These are phyloP conservation scores for Chloromyia formosa DNA, from an alignment of 2,888 invertebrate genomes.

Conservation along the genomic window DNA sequence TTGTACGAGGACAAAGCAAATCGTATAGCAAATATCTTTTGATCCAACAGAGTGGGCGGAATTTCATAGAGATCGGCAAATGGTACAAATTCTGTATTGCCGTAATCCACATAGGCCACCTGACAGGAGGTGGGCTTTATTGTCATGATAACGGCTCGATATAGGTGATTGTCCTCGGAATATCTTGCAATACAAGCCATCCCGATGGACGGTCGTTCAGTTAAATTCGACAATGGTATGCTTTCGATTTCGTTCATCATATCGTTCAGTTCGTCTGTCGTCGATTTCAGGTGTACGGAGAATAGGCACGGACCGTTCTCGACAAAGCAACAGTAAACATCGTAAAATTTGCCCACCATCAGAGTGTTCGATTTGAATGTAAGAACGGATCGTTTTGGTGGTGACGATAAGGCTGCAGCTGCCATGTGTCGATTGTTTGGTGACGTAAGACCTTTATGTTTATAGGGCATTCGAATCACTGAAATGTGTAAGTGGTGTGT, in stretches of 20 bases:
- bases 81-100: constrained; percentile 77
- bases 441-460: constrained; percentile 47
- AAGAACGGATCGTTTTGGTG: constrained; percentile 55
- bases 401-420: constrained; percentile 57
- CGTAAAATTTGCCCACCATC: constrained; percentile 69
- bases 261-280: constrained; percentile 69
- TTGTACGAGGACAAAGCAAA: constrained; percentile 78
- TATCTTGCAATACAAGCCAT: constrained; percentile 80
- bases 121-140: constrained; percentile 77
- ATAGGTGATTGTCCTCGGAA: constrained; percentile 73
- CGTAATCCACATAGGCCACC: constrained; percentile 83
- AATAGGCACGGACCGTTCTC: constrained; percentile 83
- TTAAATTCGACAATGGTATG: constrained; percentile 70
- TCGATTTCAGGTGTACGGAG: constrained; percentile 75
- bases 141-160: constrained; percentile 80
- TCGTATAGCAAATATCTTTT: constrained; percentile 79
- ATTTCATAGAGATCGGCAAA: constrained; percentile 78
- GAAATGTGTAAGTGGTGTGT: no score
- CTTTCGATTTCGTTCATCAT: constrained; percentile 78
- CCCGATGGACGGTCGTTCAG: constrained; percentile 76
- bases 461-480: constrained; percentile 54
- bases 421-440: constrained; percentile 26
- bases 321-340: constrained; percentile 78
- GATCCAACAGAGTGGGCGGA: constrained; percentile 75
- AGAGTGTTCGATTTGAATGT: constrained; percentile 64